Conservation (phyloP, 1,140 invertebrate species). For the Cecropterus lyciades region DNA sequence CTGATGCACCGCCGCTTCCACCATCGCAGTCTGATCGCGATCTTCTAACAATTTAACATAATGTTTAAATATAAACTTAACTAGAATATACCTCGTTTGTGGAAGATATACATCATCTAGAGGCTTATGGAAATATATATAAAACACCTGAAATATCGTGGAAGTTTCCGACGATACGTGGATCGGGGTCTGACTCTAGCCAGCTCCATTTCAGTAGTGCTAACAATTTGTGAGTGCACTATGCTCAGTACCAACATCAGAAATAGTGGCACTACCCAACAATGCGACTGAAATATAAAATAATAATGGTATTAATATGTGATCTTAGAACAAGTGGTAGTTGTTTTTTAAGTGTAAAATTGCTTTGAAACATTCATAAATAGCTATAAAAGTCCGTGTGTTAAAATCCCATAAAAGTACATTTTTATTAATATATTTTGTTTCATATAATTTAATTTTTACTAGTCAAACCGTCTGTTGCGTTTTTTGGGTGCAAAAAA, state of each 20-base stretch:
- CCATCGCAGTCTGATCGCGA: conserved; percentile 71
- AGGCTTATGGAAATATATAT: too few species aligned
- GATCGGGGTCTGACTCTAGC: conserved; percentile 71
- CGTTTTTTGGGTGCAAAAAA: too few species aligned
- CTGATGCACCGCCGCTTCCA: conserved; percentile 69
- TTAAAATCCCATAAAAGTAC: too few species aligned
- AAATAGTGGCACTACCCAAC: conserved; percentile 88
- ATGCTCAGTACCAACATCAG: conserved; percentile 93
- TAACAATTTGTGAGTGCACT: conserved; percentile 96
- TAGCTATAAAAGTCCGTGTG: too few species aligned
- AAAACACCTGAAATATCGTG: conserved; percentile 69
- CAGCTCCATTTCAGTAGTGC: conserved; percentile 86
- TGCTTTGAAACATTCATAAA: too few species aligned
- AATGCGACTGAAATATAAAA: conserved; percentile 59
- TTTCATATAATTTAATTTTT: too few species aligned
- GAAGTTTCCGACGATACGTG: conserved; percentile 69
- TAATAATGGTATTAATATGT: neutral
- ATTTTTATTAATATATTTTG: too few species aligned
- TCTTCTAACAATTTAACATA: conserved; percentile 47
- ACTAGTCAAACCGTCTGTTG: too few species aligned
- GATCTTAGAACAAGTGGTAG: too few species aligned
- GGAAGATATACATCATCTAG: too few species aligned
- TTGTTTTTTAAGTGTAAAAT: too few species aligned
- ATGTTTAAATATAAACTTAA: neutral
- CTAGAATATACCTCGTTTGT: too few species aligned